Base-by-base conservation (phyloP, 2,113 vertebrate genomes). In the Sceloporus undulatus region DNA sequence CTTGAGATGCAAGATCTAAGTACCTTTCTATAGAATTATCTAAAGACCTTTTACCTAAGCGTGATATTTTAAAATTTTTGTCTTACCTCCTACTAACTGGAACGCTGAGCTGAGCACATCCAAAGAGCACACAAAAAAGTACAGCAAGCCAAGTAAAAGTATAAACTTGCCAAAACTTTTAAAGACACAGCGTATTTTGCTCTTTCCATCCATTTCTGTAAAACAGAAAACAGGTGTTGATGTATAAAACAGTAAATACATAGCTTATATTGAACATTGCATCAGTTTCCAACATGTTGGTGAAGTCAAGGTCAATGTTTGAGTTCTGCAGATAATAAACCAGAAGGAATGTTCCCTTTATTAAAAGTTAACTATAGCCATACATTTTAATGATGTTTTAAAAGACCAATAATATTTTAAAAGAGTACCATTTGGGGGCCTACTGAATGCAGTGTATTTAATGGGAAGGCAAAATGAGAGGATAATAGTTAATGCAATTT, bases 101-200 rank as follows among this genome's bases (percentile, higher is more conserved):
- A 99, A 99, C 54, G 98, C 98, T 0, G 98, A 99, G 89, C 99
- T 99, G 91, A 99, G 97, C 1, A 99, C 79, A 52, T 99, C 98
- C 97, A 99, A 95, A 1, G 99, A 99, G 88, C 99, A 99, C 42
- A 99, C 98, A 0, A 99, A 99, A 85, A 98, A 40, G 96, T 99
- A 99, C 86, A 99, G 98, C 14, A 99, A 96, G 11, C 96, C 96
- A n/a, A 99, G 94, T 2, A 99, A 95, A 87, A 97, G 62, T 25
- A 97, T 14, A 0, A 97, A 66, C 93, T 98, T 99, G 80, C 94
- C 86, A 6, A 98, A 79, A 0, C 92, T 96, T 0, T 88, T 95
- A 76, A 98, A 38, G 14, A 99, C 93, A 23, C 96, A 96, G n/a
- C 97, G 73, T 4, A 98, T 77, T 95, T 98, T 98, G 40, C 96